A percentile compares a stretch with the other conserved stretches of the same genome.
Evolutionary conservation across 2,888 invertebrate genomes (phyloP).

Genomic region (Tinea trinotella): DNA sequence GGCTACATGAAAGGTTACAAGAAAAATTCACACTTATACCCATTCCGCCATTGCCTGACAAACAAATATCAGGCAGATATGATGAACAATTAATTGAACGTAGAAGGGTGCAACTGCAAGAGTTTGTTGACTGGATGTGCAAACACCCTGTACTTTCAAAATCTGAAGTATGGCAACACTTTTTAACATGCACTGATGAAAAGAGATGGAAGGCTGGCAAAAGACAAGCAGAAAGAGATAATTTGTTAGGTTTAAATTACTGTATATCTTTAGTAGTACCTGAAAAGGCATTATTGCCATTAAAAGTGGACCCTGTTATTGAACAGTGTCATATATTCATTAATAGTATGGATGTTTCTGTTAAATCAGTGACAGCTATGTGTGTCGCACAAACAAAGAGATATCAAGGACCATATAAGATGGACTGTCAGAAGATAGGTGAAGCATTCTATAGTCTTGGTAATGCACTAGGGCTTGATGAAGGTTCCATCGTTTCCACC

Average conservation of each 20-base stretch:
- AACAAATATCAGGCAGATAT: constrained; percentile 96
- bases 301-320: constrained; percentile 84
- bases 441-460: constrained; percentile 89
- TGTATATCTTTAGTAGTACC: constrained; percentile 92
- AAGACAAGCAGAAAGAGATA: constrained; percentile 94
- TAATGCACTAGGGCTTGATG: constrained; percentile 85
- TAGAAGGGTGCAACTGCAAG: constrained; percentile 92
- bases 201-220: constrained; percentile 98
- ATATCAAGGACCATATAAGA: constrained; percentile 86
- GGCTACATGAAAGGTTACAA: constrained; percentile 94
- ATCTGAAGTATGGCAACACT: constrained; percentile 96
- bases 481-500: constrained; percentile 75
- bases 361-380: constrained; percentile 86
- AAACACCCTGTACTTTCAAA: constrained; percentile 94
- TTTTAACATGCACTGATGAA: constrained; percentile 96
- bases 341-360: constrained; percentile 87
- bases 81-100: constrained; percentile 98
- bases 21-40: constrained; percentile 96
- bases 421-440: constrained; percentile 93
- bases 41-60: constrained; percentile 97
- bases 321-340: constrained; percentile 89
- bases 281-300: constrained; percentile 80
- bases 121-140: constrained; percentile 97
- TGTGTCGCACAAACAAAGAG: constrained; percentile 90
- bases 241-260: constrained; percentile 90